Conservation (phyloP, 2,113 vertebrate genomes). For the Hepsetus odoe region DNA sequence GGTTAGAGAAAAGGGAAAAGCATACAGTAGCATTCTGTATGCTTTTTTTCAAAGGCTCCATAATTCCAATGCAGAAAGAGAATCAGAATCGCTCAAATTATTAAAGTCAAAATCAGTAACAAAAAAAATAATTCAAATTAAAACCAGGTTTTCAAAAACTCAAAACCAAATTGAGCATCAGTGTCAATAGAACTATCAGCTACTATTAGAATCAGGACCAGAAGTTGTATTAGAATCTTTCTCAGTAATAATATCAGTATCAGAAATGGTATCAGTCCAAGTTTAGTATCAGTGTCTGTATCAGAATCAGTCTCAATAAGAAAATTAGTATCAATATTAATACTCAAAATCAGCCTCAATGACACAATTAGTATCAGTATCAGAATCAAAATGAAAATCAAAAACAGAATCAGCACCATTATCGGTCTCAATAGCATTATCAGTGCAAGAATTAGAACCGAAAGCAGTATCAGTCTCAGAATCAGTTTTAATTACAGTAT, state of each 20-base stretch:
- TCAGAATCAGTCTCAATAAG: not conserved
- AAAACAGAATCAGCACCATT: not conserved
- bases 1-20: conserved; percentile 25
- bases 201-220: not conserved
- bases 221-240: not conserved
- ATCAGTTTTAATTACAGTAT: not conserved
- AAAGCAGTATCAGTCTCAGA: not conserved
- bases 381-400: not conserved
- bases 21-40: conserved; percentile 6
- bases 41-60: conserved; percentile 18
- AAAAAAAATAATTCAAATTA: no score
- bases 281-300: not conserved
- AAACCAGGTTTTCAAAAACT: no score
- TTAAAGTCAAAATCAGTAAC: not conserved
- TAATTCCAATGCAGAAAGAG: not conserved
- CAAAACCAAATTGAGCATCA: not conserved
- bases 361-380: not conserved
- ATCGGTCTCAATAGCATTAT: not conserved
- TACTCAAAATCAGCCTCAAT: not conserved
- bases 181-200: no score
- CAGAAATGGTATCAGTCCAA: no score
- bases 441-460: not conserved
- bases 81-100: not conserved
- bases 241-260: not conserved
- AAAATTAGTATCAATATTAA: not conserved